Conservation (phyloP, 2,888 invertebrate genomes). For the Lycophotia porphyrea region DNA sequence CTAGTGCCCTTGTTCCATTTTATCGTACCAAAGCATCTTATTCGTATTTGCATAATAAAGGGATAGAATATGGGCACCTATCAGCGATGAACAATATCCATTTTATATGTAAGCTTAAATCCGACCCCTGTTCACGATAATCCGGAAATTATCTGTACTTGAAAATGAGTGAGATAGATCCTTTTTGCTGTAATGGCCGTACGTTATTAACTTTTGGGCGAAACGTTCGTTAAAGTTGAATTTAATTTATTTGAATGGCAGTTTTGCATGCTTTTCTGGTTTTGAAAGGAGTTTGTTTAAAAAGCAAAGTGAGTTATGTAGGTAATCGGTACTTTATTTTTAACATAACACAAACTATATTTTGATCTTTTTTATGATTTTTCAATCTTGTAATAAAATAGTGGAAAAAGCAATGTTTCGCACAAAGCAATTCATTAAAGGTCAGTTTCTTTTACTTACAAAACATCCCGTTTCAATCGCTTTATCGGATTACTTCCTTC, state of each 20-base stretch:
- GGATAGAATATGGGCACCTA: constrained; percentile 64
- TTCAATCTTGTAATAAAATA: not conserved
- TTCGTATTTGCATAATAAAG: constrained; percentile 66
- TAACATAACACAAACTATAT: not conserved
- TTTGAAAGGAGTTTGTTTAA: constrained; percentile 24
- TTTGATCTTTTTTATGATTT: not conserved
- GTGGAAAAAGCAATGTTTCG: not conserved
- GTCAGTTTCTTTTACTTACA: not conserved
- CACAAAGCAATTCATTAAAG: not conserved
- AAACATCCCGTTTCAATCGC: not conserved
- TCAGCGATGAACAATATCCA: constrained; percentile 65
- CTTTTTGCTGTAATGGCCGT: constrained; percentile 48
- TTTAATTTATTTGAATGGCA: constrained; percentile 48
- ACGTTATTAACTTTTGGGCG: constrained; percentile 58
- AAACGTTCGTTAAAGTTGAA: constrained; percentile 45
- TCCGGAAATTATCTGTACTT: constrained; percentile 56
- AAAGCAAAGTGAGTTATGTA: not conserved
- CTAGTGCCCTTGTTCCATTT: constrained; percentile 57
- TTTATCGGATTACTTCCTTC: not conserved
- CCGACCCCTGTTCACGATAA: constrained; percentile 59
- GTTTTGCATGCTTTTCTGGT: constrained; percentile 19
- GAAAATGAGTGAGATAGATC: constrained; percentile 61
- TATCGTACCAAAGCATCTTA: constrained; percentile 61
- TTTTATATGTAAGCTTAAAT: constrained; percentile 59
- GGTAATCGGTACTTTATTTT: not conserved